phyloP scores from a whole-genome alignment of 2,113 vertebrate genomes.

The Protomyctophum bolini region DNA sequence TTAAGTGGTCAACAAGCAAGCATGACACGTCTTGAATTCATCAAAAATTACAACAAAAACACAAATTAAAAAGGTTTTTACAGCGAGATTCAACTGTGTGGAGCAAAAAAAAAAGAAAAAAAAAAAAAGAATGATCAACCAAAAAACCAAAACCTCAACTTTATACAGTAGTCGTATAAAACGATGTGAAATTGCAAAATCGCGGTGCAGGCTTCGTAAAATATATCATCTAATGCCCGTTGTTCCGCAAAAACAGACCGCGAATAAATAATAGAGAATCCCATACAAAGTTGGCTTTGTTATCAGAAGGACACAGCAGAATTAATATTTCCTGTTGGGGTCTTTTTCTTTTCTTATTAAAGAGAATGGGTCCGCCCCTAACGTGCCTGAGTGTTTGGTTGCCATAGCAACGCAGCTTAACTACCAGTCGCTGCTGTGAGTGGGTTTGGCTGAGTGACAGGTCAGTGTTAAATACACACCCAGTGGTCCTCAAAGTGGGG shows the following conservation, averaged over 20 bases:
- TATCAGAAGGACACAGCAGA: constrained; percentile 63
- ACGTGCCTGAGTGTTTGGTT: constrained; percentile 37
- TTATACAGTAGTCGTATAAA: constrained; percentile 75
- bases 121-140: constrained; percentile 19
- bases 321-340: constrained; percentile 46
- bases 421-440: constrained; percentile 51
- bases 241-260: constrained; percentile 52
- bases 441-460: constrained; percentile 45
- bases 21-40: constrained; percentile 55
- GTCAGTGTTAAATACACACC: constrained; percentile 30
- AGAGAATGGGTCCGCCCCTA: constrained; percentile 15
- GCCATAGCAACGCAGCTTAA: constrained; percentile 58
- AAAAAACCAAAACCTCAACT: constrained; percentile 23
- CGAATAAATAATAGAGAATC: constrained; percentile 68
- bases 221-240: constrained; percentile 63
- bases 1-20: constrained; percentile 54
- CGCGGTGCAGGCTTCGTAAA: constrained; percentile 57
- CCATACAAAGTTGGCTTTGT: constrained; percentile 59
- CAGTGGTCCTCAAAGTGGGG: no score
- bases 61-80: constrained; percentile 41
- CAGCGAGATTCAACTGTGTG: constrained; percentile 61
- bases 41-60: constrained; percentile 24
- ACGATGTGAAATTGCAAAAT: constrained; percentile 61
- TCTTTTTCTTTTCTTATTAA: constrained; percentile 26
- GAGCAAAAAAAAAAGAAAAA: constrained; percentile 5